Conservation (phyloP, 2,888 invertebrate species). For the Caenorhabditis panamensis region DNA sequence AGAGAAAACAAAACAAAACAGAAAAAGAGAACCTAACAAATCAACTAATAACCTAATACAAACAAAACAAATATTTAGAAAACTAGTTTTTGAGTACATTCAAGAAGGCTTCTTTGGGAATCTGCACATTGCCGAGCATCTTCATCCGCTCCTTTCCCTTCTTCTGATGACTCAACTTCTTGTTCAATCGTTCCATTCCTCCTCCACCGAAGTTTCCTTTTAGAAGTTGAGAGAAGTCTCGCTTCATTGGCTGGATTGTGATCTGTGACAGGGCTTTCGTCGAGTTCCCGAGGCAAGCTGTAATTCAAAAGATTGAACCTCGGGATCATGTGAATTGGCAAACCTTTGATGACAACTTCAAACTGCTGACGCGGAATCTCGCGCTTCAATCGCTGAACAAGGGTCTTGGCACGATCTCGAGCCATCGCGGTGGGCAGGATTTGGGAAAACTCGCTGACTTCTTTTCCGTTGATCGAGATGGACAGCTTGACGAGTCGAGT, state of each 20-base stretch:
- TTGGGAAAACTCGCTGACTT: slow-evolving; percentile 76
- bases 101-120: slow-evolving; percentile 95
- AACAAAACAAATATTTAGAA: neutral
- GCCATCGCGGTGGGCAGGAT: slow-evolving; percentile 75
- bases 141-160: slow-evolving; percentile 96
- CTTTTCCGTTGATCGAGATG: slow-evolving; percentile 86
- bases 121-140: slow-evolving; percentile 91
- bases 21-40: slow-evolving; percentile 8
- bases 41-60: neutral
- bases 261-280: slow-evolving; percentile 75
- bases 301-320: slow-evolving; percentile 1
- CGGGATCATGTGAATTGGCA: neutral
- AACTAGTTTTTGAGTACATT: slow-evolving; percentile 75
- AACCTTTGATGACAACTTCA: slow-evolving; percentile 71
- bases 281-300: slow-evolving; percentile 71
- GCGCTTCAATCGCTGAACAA: slow-evolving; percentile 74
- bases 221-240: slow-evolving; percentile 76
- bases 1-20: neutral
- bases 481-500: slow-evolving; percentile 89
- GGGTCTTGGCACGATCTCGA: slow-evolving; percentile 69
- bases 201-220: slow-evolving; percentile 77
- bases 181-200: slow-evolving; percentile 86
- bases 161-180: slow-evolving; percentile 91
- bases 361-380: slow-evolving; percentile 79
- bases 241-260: slow-evolving; percentile 74